A percentile compares a stretch with the other conserved stretches of the same genome.
These are phyloP conservation scores for Callocephalon fimbriatum DNA, from an alignment of 2,113 vertebrate species.

Conservation along the genomic window DNA sequence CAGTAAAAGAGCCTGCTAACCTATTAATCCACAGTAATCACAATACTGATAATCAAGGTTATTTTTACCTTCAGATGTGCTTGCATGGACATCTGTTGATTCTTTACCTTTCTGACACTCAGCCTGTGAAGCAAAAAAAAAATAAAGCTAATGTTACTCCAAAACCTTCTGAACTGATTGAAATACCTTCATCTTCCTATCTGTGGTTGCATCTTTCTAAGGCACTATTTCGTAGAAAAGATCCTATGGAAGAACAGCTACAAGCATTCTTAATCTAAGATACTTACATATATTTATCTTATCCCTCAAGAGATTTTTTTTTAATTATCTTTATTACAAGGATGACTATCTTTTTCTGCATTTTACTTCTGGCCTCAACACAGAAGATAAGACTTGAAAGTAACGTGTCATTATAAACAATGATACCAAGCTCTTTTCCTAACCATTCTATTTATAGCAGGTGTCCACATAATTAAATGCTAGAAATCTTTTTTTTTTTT, in stretches of 20 bases:
- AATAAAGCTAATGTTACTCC: not conserved
- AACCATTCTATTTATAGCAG: too few relatives aligned
- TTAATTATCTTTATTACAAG: not conserved
- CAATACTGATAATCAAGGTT: not conserved
- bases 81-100: slow-evolving; percentile 49
- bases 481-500: too few relatives aligned
- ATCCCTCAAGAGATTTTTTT: not conserved
- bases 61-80: slow-evolving; percentile 78
- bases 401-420: too few relatives aligned
- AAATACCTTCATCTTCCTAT: not conserved
- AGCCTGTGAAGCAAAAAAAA: slow-evolving; percentile 49
- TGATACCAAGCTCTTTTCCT: too few relatives aligned
- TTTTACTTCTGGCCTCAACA: too few relatives aligned
- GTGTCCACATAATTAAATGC: too few relatives aligned
- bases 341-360: too few relatives aligned
- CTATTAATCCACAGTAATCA: not conserved
- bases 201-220: not conserved
- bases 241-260: not conserved
- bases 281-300: not conserved
- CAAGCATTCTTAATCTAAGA: not conserved
- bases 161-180: not conserved
- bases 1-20: not conserved
- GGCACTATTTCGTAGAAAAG: not conserved
- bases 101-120: slow-evolving; percentile 58
- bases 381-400: too few relatives aligned